Evolutionary conservation across 2,113 vertebrate genomes (phyloP).

Genomic region (Cololabis saira): DNA sequence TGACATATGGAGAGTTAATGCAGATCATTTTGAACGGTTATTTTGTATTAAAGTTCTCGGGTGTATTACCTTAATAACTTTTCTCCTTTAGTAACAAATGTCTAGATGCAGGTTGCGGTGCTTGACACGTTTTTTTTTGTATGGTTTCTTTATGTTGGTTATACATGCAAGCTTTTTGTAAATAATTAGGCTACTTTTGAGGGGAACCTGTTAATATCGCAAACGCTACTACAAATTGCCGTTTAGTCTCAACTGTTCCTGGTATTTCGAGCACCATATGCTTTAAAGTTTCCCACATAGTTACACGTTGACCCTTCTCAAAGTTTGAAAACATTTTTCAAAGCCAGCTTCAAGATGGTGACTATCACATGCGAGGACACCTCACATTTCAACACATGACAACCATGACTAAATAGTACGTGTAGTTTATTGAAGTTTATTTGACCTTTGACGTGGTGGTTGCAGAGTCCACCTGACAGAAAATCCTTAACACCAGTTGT

Average conservation of each 20-base stretch:
- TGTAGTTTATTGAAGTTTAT: conserved; percentile 27
- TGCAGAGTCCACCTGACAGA: conserved; percentile 8
- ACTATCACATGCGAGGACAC: background rate
- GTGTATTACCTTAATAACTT: background rate
- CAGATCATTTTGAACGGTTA: background rate
- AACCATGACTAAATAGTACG: conserved; percentile 7
- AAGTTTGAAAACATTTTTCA: background rate
- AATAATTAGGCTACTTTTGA: background rate
- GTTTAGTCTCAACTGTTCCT: background rate
- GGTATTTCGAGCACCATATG: conserved; percentile 31
- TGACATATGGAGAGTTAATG: background rate
- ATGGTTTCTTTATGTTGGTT: no score
- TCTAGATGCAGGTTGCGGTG: no score
- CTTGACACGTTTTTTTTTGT: no score
- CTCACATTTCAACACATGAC: background rate
- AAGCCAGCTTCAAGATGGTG: background rate
- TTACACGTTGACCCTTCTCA: background rate
- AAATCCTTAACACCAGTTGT: conserved; percentile 39
- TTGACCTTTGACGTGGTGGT: conserved; percentile 50
- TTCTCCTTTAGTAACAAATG: background rate
- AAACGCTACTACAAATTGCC: background rate
- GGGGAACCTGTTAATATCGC: background rate
- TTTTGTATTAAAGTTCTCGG: no score
- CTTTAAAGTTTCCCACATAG: background rate
- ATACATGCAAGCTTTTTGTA: no score